phyloP scores from a whole-genome alignment of 2,113 vertebrate species.

The Hydrolagus affinis region DNA sequence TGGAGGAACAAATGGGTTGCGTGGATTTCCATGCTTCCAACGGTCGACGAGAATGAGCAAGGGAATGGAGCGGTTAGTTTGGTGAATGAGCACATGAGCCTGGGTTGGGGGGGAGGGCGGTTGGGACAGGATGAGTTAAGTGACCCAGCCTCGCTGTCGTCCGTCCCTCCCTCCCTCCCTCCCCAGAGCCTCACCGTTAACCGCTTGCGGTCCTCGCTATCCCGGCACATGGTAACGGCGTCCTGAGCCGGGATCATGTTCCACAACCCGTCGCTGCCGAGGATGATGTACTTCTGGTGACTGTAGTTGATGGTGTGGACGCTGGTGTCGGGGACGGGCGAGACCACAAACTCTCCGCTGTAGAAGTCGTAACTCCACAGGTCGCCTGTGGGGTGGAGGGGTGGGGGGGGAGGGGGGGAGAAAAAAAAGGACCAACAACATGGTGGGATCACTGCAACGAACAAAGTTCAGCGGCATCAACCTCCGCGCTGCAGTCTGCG shows the following conservation, averaged over 20 bases:
- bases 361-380: slow-evolving; percentile 98
- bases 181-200: slow-evolving; percentile 41
- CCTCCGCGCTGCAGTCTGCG: too few relatives aligned
- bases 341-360: slow-evolving; percentile 93
- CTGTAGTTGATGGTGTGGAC: slow-evolving; percentile 85
- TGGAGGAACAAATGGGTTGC: too few relatives aligned
- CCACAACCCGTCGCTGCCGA: slow-evolving; percentile 95
- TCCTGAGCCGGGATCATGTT: slow-evolving; percentile 96
- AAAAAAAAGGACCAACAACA: background rate
- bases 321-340: slow-evolving; percentile 89
- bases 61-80: too few relatives aligned
- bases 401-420: background rate
- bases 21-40: too few relatives aligned
- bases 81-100: too few relatives aligned
- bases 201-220: slow-evolving; percentile 70
- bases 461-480: background rate
- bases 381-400: slow-evolving; percentile 59
- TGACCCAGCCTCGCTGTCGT: too few relatives aligned
- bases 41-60: too few relatives aligned
- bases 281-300: slow-evolving; percentile 84
- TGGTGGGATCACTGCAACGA: background rate
- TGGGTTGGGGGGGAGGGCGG: too few relatives aligned
- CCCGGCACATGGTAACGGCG: slow-evolving; percentile 87
- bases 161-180: too few relatives aligned
- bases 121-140: too few relatives aligned